Percentiles rank a stretch among this genome's conserved stretches.
Evolutionary conservation across 2,113 vertebrate species (phyloP).

Genomic region (Amia ocellicauda): DNA sequence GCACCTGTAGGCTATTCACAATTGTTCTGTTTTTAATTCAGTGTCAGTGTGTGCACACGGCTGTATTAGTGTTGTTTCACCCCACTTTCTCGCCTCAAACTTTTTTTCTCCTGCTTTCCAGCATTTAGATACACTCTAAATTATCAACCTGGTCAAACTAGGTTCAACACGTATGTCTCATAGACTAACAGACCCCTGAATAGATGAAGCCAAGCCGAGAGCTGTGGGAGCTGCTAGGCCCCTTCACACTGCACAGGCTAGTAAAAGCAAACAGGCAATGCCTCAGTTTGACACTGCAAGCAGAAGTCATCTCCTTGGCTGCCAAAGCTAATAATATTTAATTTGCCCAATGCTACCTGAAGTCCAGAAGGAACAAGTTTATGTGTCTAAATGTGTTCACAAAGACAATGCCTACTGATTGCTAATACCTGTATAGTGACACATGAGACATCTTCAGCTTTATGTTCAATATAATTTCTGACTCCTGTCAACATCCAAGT

Average conservation of each 20-base stretch:
- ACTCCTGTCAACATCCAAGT: slow-evolving; percentile 9
- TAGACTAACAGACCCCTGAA: too few relatives aligned
- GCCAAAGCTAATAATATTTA: slow-evolving; percentile 1
- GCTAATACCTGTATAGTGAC: background rate
- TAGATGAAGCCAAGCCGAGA: background rate
- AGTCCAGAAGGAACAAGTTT: background rate
- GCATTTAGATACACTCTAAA: too few relatives aligned
- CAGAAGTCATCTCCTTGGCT: background rate
- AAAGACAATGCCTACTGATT: background rate
- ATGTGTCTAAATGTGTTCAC: background rate
- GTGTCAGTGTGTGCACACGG: too few relatives aligned
- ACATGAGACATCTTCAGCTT: too few relatives aligned
- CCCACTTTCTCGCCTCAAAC: too few relatives aligned
- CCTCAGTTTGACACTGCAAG: background rate
- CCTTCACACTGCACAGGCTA: background rate
- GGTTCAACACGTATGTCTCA: too few relatives aligned
- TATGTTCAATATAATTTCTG: too few relatives aligned
- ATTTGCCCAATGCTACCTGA: slow-evolving; percentile 1
- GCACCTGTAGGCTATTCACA: too few relatives aligned
- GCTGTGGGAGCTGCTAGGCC: background rate
- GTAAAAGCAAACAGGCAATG: background rate
- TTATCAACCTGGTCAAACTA: too few relatives aligned
- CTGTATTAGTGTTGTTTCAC: too few relatives aligned
- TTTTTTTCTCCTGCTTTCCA: too few relatives aligned
- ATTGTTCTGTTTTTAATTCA: too few relatives aligned